Evolutionary conservation across 1,140 invertebrate species (phyloP).

Genomic region (Drosophila pandora): DNA sequence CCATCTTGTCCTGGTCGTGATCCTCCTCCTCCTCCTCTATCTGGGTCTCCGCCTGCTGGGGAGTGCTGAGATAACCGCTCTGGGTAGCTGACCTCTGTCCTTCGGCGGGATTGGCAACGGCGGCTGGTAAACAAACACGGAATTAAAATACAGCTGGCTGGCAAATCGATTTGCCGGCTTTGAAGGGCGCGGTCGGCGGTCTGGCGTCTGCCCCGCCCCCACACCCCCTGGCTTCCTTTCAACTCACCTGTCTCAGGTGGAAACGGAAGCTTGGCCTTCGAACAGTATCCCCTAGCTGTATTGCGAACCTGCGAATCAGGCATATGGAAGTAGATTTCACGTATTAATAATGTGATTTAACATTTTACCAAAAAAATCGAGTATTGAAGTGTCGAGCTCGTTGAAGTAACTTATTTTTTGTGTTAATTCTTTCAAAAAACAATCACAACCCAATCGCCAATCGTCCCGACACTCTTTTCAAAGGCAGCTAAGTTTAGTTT

Average conservation of each 20-base stretch:
- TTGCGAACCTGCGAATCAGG: slow-evolving; percentile 12
- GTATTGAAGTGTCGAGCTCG: neutral
- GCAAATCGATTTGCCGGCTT: slow-evolving; percentile 37
- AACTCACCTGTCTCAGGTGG: slow-evolving; percentile 63
- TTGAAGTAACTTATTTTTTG: neutral
- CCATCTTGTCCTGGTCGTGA: slow-evolving; percentile 53
- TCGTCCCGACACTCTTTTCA: neutral
- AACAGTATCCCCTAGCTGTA: slow-evolving; percentile 21
- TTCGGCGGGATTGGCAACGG: slow-evolving; percentile 16
- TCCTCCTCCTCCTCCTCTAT: slow-evolving; percentile 6
- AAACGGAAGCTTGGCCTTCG: slow-evolving; percentile 15
- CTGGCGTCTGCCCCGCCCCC: slow-evolving; percentile 18
- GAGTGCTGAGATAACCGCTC: neutral
- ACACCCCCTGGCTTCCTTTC: neutral
- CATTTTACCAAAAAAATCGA: neutral
- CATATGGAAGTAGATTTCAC: neutral
- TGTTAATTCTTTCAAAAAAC: neutral
- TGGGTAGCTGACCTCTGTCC: neutral
- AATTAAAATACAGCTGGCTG: too few species aligned
- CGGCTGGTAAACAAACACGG: slow-evolving; percentile 5
- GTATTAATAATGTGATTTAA: neutral
- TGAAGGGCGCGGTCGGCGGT: slow-evolving; percentile 48
- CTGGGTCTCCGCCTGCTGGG: slow-evolving; percentile 8
- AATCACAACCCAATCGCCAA: neutral
- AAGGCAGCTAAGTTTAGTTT: neutral